Conservation (phyloP, 2,888 invertebrate genomes). For the Escarpia spicata region DNA sequence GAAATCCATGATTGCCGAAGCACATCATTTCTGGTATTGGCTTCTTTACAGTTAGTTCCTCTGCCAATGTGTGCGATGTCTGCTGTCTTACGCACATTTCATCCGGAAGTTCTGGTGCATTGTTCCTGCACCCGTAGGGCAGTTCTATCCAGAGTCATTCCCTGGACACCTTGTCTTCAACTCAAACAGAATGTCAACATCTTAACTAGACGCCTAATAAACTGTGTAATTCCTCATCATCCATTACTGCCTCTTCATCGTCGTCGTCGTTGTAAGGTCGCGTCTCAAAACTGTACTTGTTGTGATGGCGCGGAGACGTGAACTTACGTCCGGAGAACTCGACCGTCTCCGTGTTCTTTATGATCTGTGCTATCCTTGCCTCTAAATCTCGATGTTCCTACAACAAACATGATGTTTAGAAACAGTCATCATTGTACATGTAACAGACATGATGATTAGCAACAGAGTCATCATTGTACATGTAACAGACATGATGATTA, state of each 20-base stretch:
- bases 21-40: not conserved
- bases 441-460: not conserved
- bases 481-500: not conserved
- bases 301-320: slow-evolving; percentile 23
- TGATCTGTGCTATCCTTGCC: slow-evolving; percentile 60
- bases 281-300: slow-evolving; percentile 37
- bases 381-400: slow-evolving; percentile 59
- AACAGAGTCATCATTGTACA: not conserved
- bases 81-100: not conserved
- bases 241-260: slow-evolving; percentile 44
- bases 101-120: not conserved
- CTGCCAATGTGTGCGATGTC: not conserved
- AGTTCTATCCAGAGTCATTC: not conserved
- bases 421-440: not conserved
- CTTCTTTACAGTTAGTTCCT: not conserved
- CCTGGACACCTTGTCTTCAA: not conserved
- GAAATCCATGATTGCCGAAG: not conserved
- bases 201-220: slow-evolving; percentile 41
- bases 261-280: slow-evolving; percentile 40
- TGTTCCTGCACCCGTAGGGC: not conserved
- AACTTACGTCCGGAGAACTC: slow-evolving; percentile 20
- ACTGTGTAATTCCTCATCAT: slow-evolving; percentile 46
- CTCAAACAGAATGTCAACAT: not conserved
- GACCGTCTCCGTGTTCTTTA: slow-evolving; percentile 46
- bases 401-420: not conserved